Conservation (phyloP, 2,888 invertebrate genomes). For the Volucella zonaria region DNA sequence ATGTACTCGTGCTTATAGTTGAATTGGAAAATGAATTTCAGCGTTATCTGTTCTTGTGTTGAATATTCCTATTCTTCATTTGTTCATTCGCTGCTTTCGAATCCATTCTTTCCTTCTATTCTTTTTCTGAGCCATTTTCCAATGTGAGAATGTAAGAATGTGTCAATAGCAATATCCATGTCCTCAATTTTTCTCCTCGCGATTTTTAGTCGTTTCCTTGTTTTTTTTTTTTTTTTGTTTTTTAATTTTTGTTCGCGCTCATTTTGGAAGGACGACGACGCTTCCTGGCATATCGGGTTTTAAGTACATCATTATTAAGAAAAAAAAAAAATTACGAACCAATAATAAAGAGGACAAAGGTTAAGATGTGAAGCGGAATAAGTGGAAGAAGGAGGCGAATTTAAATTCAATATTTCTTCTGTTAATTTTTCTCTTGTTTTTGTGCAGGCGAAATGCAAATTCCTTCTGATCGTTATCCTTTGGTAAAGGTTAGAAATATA, state of each 20-base stretch:
- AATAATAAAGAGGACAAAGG: not conserved
- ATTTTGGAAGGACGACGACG: not conserved
- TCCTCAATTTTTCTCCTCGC: too few relatives aligned
- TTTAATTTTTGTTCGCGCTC: too few relatives aligned
- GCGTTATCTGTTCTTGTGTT: slow-evolving; percentile 13
- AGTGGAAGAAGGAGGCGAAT: not conserved
- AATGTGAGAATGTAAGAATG: too few relatives aligned
- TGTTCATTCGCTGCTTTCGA: not conserved
- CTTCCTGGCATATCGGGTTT: not conserved
- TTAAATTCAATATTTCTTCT: not conserved
- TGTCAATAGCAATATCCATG: too few relatives aligned
- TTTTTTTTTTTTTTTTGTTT: too few relatives aligned
- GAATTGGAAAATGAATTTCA: slow-evolving; percentile 57
- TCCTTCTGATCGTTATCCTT: slow-evolving; percentile 1
- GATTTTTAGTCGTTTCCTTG: too few relatives aligned
- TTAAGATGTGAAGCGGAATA: not conserved
- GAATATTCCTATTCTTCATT: slow-evolving; percentile 13
- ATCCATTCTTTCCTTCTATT: slow-evolving; percentile 39
- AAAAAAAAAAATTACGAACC: not conserved
- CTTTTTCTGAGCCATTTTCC: slow-evolving; percentile 37
- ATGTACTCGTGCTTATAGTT: slow-evolving; percentile 35
- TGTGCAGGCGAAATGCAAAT: slow-evolving; percentile 1
- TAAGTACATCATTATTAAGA: slow-evolving; percentile 1
- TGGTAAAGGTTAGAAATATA: slow-evolving; percentile 10
- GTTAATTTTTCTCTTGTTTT: too few relatives aligned